Evolutionary conservation across 2,888 invertebrate genomes (phyloP).

Genomic region (Ligdia adustata): DNA sequence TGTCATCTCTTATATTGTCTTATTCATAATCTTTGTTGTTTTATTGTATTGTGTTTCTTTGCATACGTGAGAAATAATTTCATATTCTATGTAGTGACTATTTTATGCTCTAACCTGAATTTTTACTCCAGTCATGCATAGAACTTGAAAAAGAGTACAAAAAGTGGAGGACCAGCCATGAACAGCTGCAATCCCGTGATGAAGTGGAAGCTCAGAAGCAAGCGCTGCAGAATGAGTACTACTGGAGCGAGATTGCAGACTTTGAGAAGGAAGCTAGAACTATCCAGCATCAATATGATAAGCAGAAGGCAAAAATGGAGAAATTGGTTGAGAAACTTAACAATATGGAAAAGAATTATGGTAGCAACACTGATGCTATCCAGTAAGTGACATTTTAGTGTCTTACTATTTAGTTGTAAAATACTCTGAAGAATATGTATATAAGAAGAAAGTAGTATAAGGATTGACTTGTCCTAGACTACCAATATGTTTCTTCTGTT

Average conservation of each 20-base stretch:
- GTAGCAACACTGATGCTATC: slow-evolving; percentile 64
- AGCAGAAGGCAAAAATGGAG: slow-evolving; percentile 67
- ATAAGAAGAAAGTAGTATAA: no score
- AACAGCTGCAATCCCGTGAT: slow-evolving; percentile 81
- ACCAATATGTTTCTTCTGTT: no score
- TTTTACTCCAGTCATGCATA: slow-evolving; percentile 54
- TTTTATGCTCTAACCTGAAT: not conserved
- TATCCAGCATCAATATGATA: slow-evolving; percentile 72
- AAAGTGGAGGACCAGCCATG: slow-evolving; percentile 81
- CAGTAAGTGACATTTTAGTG: no score
- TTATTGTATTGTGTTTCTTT: no score
- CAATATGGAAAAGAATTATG: slow-evolving; percentile 61
- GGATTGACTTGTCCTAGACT: no score
- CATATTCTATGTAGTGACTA: no score
- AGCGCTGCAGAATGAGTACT: slow-evolving; percentile 82
- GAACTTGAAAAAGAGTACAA: slow-evolving; percentile 75
- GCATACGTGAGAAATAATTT: no score
- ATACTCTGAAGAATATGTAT: no score
- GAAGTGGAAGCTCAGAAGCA: slow-evolving; percentile 74
- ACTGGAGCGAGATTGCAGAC: slow-evolving; percentile 76
- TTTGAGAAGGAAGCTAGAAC: slow-evolving; percentile 56
- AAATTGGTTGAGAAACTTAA: slow-evolving; percentile 61
- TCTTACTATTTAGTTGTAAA: no score
- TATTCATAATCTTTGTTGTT: no score
- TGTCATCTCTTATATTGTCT: no score